Conservation (phyloP, 2,113 vertebrate genomes). For the Lanius ludovicianus region DNA sequence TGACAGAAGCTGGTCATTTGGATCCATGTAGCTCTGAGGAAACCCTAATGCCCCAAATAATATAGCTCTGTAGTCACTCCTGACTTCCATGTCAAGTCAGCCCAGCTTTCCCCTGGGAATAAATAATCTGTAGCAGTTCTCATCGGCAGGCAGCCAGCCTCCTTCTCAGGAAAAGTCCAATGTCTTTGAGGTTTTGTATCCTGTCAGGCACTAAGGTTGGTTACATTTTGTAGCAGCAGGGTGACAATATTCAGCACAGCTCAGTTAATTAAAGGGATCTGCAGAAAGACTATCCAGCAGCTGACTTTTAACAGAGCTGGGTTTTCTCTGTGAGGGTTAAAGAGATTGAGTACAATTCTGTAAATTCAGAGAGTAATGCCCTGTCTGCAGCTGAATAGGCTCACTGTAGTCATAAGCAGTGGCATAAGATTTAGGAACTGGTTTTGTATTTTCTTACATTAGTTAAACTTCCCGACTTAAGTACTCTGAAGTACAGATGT, state of each 20-base stretch:
- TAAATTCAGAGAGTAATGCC: neutral
- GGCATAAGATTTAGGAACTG: neutral
- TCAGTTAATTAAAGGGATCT: neutral
- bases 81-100: neutral
- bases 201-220: neutral
- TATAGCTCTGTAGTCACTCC: neutral
- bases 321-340: neutral
- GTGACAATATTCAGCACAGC: neutral
- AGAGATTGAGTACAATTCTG: neutral
- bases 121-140: conserved; percentile 22
- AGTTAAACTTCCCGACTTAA: neutral
- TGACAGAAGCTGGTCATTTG: neutral
- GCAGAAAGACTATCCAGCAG: neutral
- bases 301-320: neutral
- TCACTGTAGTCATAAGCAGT: neutral
- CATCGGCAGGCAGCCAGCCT: neutral
- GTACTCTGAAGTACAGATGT: neutral
- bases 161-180: neutral
- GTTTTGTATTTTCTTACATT: neutral
- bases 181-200: conserved; percentile 17
- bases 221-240: neutral
- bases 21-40: neutral
- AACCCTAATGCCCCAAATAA: neutral
- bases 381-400: neutral
- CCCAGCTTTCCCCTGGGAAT: neutral